Percentiles rank a stretch among this genome's conserved stretches.
These are phyloP conservation scores for Drosophila buzzatii DNA, from an alignment of 2,888 invertebrate genomes.

Conservation along the genomic window DNA sequence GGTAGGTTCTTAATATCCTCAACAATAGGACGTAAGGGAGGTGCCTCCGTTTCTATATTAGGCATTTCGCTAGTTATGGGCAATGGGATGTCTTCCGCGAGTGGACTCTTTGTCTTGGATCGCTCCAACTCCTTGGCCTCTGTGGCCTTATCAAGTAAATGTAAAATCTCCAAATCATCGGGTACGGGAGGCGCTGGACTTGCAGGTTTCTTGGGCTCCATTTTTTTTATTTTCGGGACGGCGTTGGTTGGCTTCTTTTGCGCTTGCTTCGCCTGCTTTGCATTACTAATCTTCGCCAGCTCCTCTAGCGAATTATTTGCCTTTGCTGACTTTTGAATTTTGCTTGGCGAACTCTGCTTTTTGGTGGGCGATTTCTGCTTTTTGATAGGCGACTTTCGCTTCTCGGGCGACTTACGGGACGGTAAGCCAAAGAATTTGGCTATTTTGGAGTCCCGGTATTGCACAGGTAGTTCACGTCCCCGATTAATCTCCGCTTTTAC, in stretches of 20 bases:
- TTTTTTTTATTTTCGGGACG: slow-evolving; percentile 6
- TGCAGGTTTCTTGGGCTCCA: slow-evolving; percentile 25
- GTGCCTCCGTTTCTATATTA: slow-evolving; percentile 2
- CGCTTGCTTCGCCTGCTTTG: slow-evolving; percentile 52
- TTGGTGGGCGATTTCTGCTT: slow-evolving; percentile 63
- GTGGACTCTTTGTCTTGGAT: slow-evolving; percentile 67
- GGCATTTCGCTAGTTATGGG: slow-evolving; percentile 7
- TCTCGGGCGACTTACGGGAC: slow-evolving; percentile 70
- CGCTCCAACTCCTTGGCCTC: slow-evolving; percentile 63
- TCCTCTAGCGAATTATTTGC: slow-evolving; percentile 75
- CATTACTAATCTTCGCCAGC: slow-evolving; percentile 66
- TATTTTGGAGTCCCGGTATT: slow-evolving; percentile 81
- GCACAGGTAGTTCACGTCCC: slow-evolving; percentile 65
- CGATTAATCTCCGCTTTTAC: slow-evolving; percentile 22
- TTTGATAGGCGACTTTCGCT: slow-evolving; percentile 71
- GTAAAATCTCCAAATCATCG: slow-evolving; percentile 66
- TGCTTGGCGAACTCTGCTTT: slow-evolving; percentile 24
- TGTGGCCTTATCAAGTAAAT: slow-evolving; percentile 65
- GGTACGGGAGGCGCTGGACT: slow-evolving; percentile 69
- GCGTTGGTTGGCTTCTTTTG: slow-evolving; percentile 24
- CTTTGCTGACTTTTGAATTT: slow-evolving; percentile 48
- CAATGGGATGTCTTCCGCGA: slow-evolving; percentile 31
- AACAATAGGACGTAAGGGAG: slow-evolving; percentile 37
- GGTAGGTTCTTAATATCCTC: slow-evolving; percentile 82
- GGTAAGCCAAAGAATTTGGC: slow-evolving; percentile 82